Evolutionary conservation across 2,888 invertebrate species (phyloP), one percentile per base, ranked within the genome.

Genomic region (Euplexia lucipara): DNA sequence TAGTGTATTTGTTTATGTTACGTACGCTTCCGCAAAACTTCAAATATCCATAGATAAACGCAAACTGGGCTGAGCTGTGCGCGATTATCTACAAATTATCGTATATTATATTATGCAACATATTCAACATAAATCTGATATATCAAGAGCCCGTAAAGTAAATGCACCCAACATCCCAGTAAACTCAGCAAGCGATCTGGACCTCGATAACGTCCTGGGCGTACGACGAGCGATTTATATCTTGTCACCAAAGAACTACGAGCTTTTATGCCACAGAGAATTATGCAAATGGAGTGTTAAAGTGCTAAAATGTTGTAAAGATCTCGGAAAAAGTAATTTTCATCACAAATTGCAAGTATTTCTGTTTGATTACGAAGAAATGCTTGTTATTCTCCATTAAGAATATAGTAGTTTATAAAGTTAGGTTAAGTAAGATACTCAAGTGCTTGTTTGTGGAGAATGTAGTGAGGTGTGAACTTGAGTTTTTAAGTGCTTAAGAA

Each of bases 181-280:
- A 75, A 78, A 81, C 63, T 81, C 75, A 42, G 76, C 70, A 72
- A 78, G 35, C 71, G 86, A 88, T 87, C 56, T 62, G 70, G 22
- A 41, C 47, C 26, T 59, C 49, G 85, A 85, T 85, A 84, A 79
- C 56, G 70, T 70, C 65, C 57, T 57, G 58, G 34, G 70, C 52
- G 54, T 41, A 56, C 59, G 47, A 70, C 70, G 44, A 61, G 63
- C 61, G 73, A 83, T 83, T 70, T 69, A 78, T 81, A 77, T 83
- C 79, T 77, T 76, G 72, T 82, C 79, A 72, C 66, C 79, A 62
- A 81, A 79, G 72, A 65, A 65, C 54, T 47, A 54, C 34, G 20
- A 54, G 44, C 52, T 68, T 52, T 39, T 57, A 35, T 44, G 20
- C 1, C 56, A 45, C 20, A 52, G 68, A 68, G 18, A 6, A 54